Evolutionary conservation across 2,888 invertebrate species (phyloP).

Genomic region (Lasioglossum zephyrum): DNA sequence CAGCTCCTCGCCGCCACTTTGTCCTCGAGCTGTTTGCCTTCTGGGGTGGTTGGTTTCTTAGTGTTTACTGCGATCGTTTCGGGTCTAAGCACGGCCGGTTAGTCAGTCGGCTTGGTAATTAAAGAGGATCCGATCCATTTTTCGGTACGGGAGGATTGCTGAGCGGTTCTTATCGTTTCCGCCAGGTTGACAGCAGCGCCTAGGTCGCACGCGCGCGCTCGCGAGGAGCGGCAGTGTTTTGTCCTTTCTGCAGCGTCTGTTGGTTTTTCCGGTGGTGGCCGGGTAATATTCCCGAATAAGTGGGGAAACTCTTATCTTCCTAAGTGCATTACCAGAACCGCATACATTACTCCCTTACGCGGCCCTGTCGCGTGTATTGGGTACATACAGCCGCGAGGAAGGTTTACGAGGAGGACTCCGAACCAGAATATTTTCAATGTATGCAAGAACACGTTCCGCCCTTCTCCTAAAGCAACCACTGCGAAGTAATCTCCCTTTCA

Average conservation of each 20-base stretch:
- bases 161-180: constrained; percentile 41
- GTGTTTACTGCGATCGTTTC: constrained; percentile 20
- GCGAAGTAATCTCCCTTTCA: constrained; percentile 76
- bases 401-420: constrained; percentile 71
- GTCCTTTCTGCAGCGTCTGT: constrained; percentile 65
- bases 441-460: constrained; percentile 80
- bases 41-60: not conserved
- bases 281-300: constrained; percentile 68
- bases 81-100: not conserved
- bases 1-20: constrained; percentile 24
- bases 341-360: constrained; percentile 71
- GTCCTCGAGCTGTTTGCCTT: constrained; percentile 6
- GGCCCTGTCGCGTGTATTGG: constrained; percentile 63
- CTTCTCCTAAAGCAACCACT: constrained; percentile 73
- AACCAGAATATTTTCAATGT: constrained; percentile 78
- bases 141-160: constrained; percentile 3
- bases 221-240: constrained; percentile 33
- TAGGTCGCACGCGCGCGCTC: not conserved
- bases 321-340: constrained; percentile 77
- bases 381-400: constrained; percentile 69
- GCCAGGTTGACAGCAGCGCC: constrained; percentile 30
- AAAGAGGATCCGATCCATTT: constrained; percentile 22
- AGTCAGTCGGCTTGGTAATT: not conserved
- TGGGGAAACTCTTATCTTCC: constrained; percentile 73
- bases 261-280: constrained; percentile 58